Evolutionary conservation across 92 coral and sea anemone species (phyloP).

Genomic region (Virgularia gustaviana): DNA sequence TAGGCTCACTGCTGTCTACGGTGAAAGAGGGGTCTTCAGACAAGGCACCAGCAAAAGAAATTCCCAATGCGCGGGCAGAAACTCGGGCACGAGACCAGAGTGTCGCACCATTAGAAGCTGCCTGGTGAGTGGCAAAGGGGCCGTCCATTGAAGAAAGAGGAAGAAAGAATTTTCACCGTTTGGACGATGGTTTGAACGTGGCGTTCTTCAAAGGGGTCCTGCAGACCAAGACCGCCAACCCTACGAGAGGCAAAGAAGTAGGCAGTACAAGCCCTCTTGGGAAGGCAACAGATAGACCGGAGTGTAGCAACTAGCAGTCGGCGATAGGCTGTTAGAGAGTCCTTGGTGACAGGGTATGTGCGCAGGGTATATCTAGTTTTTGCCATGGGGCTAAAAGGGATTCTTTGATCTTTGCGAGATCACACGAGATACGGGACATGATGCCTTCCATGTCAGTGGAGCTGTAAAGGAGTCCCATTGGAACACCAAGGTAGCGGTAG

Average conservation of each 20-base stretch:
- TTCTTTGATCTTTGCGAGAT: background rate
- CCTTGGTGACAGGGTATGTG: background rate
- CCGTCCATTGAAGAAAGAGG: background rate
- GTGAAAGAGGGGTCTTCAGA: too few relatives aligned
- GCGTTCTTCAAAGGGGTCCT: conserved; percentile 24
- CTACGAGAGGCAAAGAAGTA: conserved; percentile 22
- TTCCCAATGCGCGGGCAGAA: background rate
- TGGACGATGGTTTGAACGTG: conserved; percentile 11
- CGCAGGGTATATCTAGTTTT: conserved; percentile 1
- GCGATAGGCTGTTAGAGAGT: background rate
- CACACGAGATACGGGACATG: background rate
- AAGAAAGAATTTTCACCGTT: conserved; percentile 8
- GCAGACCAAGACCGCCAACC: conserved; percentile 21
- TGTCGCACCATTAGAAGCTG: background rate
- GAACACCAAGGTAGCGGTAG: conserved; percentile 2
- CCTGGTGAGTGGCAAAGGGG: background rate
- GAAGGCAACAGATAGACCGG: conserved; percentile 20
- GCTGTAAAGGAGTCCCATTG: background rate
- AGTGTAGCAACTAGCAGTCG: conserved; percentile 2
- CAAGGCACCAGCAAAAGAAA: background rate
- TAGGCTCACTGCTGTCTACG: background rate
- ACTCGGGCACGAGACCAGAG: background rate
- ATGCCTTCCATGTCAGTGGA: background rate
- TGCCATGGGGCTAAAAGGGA: conserved; percentile 8
- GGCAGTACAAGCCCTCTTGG: conserved; percentile 2